Conservation (phyloP, 2,797 vertebrate species). For the Enteromius argenteus region DNA sequence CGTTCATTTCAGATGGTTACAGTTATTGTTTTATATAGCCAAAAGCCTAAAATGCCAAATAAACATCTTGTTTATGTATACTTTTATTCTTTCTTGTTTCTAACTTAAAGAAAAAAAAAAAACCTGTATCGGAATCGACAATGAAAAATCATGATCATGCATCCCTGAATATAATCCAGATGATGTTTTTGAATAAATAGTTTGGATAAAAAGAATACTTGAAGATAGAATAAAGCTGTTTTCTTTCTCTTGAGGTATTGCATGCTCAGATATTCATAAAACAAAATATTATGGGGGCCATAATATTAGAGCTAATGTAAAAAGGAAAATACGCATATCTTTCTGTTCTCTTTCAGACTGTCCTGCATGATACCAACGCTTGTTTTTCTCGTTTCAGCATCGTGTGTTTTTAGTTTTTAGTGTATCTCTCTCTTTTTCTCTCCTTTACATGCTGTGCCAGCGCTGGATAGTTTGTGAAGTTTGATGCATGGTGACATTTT, state of each 20-base stretch:
- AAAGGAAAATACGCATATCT: background rate
- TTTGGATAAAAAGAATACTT: too few relatives aligned
- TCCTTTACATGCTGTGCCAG: constrained; percentile 52
- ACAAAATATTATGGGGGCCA: background rate
- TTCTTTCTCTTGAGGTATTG: background rate
- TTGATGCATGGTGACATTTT: constrained; percentile 75
- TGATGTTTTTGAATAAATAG: background rate
- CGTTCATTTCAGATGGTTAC: too few relatives aligned
- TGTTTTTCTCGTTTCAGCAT: background rate
- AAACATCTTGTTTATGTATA: too few relatives aligned
- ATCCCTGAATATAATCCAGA: too few relatives aligned
- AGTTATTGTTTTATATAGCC: too few relatives aligned
- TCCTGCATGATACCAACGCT: constrained; percentile 19
- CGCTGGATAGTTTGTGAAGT: constrained; percentile 21
- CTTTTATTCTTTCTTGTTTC: too few relatives aligned
- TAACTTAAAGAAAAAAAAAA: too few relatives aligned
- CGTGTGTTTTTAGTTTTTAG: constrained; percentile 16
- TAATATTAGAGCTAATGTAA: background rate
- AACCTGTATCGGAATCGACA: too few relatives aligned
- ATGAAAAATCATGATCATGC: too few relatives aligned
- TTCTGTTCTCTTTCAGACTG: constrained; percentile 43
- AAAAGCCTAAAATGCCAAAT: too few relatives aligned
- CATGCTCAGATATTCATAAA: background rate
- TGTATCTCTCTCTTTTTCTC: constrained; percentile 57
- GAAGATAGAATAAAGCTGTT: background rate